Evolutionary conservation across 1,140 invertebrate genomes (phyloP).

Genomic region (Trachelipus rathkii): DNA sequence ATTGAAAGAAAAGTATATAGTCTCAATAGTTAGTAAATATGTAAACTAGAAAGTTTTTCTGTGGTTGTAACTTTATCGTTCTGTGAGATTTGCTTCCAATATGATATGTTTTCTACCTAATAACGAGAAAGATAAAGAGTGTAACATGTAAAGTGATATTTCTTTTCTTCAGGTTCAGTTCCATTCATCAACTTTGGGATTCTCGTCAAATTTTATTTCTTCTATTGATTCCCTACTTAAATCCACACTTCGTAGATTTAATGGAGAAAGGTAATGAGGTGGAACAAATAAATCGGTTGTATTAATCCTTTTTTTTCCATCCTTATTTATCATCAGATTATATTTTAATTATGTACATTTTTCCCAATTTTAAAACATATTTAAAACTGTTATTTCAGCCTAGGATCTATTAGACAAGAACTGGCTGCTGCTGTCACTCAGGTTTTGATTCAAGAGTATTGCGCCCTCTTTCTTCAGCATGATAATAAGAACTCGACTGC

Average conservation of each 20-base stretch:
- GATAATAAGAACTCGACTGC: neutral
- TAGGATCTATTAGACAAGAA: neutral
- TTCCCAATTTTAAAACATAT: no score
- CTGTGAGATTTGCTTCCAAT: no score
- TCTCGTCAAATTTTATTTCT: conserved; percentile 33
- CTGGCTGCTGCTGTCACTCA: neutral
- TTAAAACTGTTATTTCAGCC: neutral
- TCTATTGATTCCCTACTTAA: conserved; percentile 34
- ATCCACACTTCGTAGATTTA: conserved; percentile 28
- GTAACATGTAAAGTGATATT: neutral
- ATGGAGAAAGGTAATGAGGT: conserved; percentile 30
- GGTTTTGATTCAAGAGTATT: neutral
- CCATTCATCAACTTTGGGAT: conserved; percentile 28
- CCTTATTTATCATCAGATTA: neutral
- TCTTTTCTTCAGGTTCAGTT: conserved; percentile 31
- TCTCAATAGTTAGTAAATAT: no score
- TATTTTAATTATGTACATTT: no score
- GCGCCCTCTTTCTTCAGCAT: neutral
- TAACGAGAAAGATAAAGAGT: no score
- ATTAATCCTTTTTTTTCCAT: neutral
- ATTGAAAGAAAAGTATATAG: no score
- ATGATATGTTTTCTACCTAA: no score
- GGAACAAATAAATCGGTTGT: neutral
- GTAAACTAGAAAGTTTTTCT: no score
- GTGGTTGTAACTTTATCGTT: no score